Conservation (phyloP, 1,140 invertebrate genomes). For the Megalonaias nervosa region DNA sequence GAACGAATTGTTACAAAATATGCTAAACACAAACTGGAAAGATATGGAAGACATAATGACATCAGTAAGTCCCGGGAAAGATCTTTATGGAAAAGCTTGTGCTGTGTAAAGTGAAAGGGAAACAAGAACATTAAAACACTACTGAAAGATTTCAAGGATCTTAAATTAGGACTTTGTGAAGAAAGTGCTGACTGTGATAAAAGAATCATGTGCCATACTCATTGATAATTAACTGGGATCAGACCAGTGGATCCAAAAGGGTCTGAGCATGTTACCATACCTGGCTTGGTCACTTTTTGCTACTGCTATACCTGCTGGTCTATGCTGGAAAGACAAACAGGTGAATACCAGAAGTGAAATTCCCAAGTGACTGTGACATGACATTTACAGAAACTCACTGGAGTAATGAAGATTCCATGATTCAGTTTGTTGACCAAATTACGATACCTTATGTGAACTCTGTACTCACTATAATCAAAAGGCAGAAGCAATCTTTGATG, state of each 20-base stretch:
- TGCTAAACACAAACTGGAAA: conserved; percentile 9
- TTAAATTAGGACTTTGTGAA: neutral
- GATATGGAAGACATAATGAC: conserved; percentile 31
- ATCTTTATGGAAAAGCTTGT: conserved; percentile 34
- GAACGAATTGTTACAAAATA: conserved; percentile 24
- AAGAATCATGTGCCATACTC: too few species aligned
- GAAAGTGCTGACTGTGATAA: too few species aligned
- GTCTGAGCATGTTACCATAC: too few species aligned
- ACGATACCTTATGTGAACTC: conserved; percentile 14
- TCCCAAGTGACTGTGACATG: conserved; percentile 7
- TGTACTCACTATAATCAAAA: conserved; percentile 8
- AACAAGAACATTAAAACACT: conserved; percentile 34
- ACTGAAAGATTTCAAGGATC: conserved; percentile 38
- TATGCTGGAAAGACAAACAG: too few species aligned
- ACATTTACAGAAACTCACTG: conserved; percentile 15
- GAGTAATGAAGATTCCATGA: conserved; percentile 8
- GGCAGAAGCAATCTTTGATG: conserved; percentile 10
- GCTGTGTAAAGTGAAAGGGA: conserved; percentile 42
- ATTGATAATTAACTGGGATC: too few species aligned
- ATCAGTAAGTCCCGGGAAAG: conserved; percentile 23
- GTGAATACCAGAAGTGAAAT: neutral
- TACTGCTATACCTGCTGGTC: too few species aligned
- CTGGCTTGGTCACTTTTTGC: too few species aligned
- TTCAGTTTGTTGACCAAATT: conserved; percentile 1
- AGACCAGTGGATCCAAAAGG: too few species aligned